Percentiles rank a stretch among this genome's conserved stretches.
Evolutionary conservation across 2,888 invertebrate genomes (phyloP).

Genomic region (Hemaris fuciformis): DNA sequence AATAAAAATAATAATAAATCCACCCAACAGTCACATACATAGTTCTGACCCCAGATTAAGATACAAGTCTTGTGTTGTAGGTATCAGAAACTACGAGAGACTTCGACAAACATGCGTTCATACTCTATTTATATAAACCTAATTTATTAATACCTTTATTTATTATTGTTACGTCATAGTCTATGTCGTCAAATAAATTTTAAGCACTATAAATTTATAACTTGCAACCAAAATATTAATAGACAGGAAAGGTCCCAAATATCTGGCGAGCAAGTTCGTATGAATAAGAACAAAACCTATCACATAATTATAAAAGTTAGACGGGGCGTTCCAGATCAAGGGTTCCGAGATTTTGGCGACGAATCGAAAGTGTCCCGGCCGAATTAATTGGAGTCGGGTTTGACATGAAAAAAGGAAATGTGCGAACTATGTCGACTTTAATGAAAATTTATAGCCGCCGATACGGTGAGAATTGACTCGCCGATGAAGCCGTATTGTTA

Average conservation of each 20-base stretch:
- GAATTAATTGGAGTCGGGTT: constrained; percentile 54
- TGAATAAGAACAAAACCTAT: constrained; percentile 5
- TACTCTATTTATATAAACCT: too few species aligned
- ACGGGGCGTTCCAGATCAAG: constrained; percentile 17
- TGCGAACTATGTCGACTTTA: constrained; percentile 36
- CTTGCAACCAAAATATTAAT: neutral
- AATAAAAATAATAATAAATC: too few species aligned
- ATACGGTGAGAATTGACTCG: constrained; percentile 1
- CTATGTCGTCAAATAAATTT: too few species aligned
- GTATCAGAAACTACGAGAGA: too few species aligned
- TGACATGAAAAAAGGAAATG: constrained; percentile 47
- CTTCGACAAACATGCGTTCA: too few species aligned
- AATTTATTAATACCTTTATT: too few species aligned
- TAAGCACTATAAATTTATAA: too few species aligned
- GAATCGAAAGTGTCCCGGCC: constrained; percentile 49
- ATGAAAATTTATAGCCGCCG: constrained; percentile 40
- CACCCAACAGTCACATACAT: too few species aligned
- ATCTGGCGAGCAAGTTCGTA: neutral
- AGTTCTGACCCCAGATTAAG: too few species aligned
- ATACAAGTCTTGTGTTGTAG: too few species aligned
- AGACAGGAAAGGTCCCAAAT: neutral
- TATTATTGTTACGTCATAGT: too few species aligned
- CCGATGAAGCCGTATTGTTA: neutral
- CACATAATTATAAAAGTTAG: constrained; percentile 4
- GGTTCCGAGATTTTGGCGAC: constrained; percentile 32